Percentiles rank a stretch among this genome's conserved stretches.
Conservation (phyloP, 2,797 vertebrate genomes). For the Dallia pectoralis region DNA sequence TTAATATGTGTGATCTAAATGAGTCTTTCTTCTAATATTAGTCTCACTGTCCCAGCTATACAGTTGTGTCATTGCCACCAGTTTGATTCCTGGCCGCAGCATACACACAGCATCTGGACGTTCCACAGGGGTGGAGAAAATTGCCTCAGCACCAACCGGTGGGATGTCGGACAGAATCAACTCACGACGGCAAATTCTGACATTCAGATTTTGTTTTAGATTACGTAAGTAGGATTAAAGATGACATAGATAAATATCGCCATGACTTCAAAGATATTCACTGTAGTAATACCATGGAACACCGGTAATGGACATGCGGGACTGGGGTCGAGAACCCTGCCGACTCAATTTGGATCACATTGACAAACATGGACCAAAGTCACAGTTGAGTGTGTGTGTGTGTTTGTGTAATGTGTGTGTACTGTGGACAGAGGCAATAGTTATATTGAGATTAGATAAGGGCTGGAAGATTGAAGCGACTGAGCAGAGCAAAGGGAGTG, state of each 20-base stretch:
- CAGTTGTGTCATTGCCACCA: too few species aligned
- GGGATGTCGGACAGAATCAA: neutral
- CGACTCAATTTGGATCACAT: constrained; percentile 27
- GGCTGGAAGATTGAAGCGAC: constrained; percentile 21
- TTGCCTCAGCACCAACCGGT: too few species aligned
- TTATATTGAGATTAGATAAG: constrained; percentile 45
- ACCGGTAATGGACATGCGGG: constrained; percentile 18
- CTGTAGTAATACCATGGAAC: neutral
- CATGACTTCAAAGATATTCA: neutral
- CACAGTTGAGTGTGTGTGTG: constrained; percentile 27
- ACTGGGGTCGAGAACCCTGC: constrained; percentile 50
- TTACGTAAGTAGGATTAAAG: neutral
- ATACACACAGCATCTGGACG: too few species aligned
- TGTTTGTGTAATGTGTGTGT: constrained; percentile 32
- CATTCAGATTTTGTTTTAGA: neutral
- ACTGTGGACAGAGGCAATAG: neutral
- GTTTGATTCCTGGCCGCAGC: too few species aligned
- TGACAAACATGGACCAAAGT: constrained; percentile 27
- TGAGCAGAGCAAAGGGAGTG: neutral
- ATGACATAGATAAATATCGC: neutral
- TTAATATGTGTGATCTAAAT: too few species aligned
- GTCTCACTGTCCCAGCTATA: too few species aligned
- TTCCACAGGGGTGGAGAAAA: too few species aligned
- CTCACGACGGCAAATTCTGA: neutral
- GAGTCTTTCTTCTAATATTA: too few species aligned